Conservation (phyloP, 2,113 vertebrate species). For the Clarias magur region DNA sequence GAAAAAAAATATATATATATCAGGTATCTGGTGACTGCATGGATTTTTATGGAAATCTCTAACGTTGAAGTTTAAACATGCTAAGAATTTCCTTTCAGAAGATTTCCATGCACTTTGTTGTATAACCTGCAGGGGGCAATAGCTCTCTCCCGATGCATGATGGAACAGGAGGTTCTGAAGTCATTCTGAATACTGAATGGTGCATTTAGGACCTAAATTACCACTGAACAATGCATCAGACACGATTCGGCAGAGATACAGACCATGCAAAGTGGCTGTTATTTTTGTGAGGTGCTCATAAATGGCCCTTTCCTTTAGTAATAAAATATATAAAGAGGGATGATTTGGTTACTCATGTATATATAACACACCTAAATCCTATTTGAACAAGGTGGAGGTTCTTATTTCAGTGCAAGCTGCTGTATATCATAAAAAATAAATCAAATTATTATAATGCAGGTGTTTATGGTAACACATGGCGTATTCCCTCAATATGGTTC, state of each 20-base stretch:
- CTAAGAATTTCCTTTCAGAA: background rate
- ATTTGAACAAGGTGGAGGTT: background rate
- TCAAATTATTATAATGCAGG: background rate
- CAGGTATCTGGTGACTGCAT: too few species aligned
- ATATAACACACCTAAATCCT: background rate
- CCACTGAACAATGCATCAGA: constrained; percentile 11
- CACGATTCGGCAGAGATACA: constrained; percentile 20
- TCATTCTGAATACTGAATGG: background rate
- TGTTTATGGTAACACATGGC: background rate
- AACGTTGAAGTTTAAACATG: background rate
- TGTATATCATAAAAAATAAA: background rate
- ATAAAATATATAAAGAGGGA: background rate
- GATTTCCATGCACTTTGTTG: background rate
- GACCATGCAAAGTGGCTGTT: background rate
- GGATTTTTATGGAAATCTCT: background rate
- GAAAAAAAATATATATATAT: background rate
- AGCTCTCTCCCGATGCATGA: constrained; percentile 5
- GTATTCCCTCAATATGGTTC: background rate
- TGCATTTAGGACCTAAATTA: constrained; percentile 28
- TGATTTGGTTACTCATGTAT: constrained; percentile 1
- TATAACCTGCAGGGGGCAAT: constrained; percentile 47
- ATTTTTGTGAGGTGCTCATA: background rate
- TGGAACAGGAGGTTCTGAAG: background rate
- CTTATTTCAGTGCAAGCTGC: background rate
- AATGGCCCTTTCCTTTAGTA: background rate